A percentile compares a stretch with the other conserved stretches of the same genome.
Evolutionary conservation across 2,888 invertebrate genomes (phyloP).

Genomic region (Eremobia ochroleuca): DNA sequence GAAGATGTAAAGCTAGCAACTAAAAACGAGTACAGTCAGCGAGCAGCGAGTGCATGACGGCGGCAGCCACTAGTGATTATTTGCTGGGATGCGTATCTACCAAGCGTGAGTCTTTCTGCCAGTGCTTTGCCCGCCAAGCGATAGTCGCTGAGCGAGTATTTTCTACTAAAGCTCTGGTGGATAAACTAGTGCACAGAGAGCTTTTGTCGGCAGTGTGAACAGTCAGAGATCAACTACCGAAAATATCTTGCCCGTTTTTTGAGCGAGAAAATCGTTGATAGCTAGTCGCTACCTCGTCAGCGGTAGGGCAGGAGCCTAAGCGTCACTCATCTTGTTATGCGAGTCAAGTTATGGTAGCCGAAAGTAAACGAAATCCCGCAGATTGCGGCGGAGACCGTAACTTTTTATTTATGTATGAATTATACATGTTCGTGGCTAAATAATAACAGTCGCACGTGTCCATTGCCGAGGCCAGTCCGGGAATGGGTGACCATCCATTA

Average conservation of each 20-base stretch:
- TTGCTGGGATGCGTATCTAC: not conserved
- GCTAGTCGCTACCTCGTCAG: not conserved
- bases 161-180: not conserved
- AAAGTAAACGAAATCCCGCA: conserved; percentile 43
- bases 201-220: not conserved
- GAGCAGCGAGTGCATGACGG: not conserved
- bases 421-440: conserved; percentile 30
- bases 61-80: not conserved
- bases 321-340: conserved; percentile 35
- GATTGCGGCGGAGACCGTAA: conserved; percentile 19
- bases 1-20: not conserved
- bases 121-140: not conserved
- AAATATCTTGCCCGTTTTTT: not conserved
- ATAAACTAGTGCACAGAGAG: not conserved
- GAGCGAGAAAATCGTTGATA: not conserved
- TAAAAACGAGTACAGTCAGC: not conserved
- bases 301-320: not conserved
- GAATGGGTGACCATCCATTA: not conserved
- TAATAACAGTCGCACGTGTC: not conserved
- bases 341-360: conserved; percentile 6
- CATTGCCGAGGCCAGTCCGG: not conserved
- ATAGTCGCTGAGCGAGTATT: not conserved
- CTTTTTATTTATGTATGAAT: conserved; percentile 47
- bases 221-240: not conserved
- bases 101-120: not conserved